A percentile compares a stretch with the other conserved stretches of the same genome.
Conservation (phyloP, 2,113 vertebrate species). For the Petromus typicus region DNA sequence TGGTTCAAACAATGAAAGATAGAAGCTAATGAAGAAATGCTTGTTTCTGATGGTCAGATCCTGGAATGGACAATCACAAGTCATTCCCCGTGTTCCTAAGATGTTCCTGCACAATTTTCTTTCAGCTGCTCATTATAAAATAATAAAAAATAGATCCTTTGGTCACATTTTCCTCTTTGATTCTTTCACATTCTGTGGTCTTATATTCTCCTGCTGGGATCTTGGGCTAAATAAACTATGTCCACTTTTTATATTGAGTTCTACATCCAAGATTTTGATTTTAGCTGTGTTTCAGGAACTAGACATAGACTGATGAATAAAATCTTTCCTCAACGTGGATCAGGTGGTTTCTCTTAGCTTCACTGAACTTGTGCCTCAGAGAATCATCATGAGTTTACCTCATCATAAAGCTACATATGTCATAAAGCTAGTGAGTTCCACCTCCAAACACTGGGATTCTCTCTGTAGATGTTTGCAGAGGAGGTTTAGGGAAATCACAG, state of each 20-base stretch:
- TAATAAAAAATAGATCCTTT: not conserved
- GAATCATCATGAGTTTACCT: not conserved
- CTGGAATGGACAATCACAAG: not conserved
- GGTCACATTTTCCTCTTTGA: not conserved
- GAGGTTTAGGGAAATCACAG: rapidly evolving
- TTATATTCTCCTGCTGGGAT: not conserved
- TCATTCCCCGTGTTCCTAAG: not conserved
- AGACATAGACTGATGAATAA: not conserved
- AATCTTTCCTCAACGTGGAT: not conserved
- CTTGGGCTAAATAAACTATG: not conserved
- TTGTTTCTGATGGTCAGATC: not conserved
- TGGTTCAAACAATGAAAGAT: not conserved
- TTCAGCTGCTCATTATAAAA: not conserved
- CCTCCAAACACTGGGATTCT: not conserved
- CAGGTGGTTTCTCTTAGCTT: not conserved
- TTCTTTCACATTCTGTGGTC: not conserved
- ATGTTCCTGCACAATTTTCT: not conserved
- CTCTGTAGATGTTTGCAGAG: rapidly evolving
- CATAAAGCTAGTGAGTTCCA: not conserved
- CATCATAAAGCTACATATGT: too few relatives aligned
- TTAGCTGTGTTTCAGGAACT: not conserved
- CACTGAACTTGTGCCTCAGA: not conserved
- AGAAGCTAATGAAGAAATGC: not conserved
- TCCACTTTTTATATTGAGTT: not conserved
- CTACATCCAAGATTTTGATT: not conserved